phyloP scores from a whole-genome alignment of 2,113 vertebrate genomes.

The Mixornis gularis region DNA sequence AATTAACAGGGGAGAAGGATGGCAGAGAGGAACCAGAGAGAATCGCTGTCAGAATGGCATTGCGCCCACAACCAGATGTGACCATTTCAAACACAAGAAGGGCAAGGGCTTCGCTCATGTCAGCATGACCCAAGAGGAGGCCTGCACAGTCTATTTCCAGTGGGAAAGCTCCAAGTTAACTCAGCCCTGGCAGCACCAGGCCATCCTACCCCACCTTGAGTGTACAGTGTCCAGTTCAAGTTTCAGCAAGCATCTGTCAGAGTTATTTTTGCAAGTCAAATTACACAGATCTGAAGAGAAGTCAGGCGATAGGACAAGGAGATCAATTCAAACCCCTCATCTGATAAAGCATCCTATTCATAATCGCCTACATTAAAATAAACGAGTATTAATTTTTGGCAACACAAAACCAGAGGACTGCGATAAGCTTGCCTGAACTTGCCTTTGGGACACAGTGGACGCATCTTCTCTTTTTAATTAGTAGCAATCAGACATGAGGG shows the following conservation, averaged over 20 bases:
- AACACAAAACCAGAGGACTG: constrained; percentile 53
- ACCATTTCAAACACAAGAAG: neutral
- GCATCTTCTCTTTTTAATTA: constrained; percentile 75
- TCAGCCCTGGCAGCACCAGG: neutral
- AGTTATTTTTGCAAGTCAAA: constrained; percentile 52
- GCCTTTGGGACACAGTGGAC: constrained; percentile 65
- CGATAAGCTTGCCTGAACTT: constrained; percentile 69
- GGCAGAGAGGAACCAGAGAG: neutral
- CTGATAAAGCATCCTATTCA: constrained; percentile 52
- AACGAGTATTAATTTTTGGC: constrained; percentile 63
- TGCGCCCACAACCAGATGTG: accelerated
- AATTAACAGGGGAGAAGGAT: neutral
- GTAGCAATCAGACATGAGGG: constrained; percentile 65
- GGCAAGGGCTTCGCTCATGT: accelerated
- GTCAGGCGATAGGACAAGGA: constrained; percentile 23
- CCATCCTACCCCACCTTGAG: constrained; percentile 10
- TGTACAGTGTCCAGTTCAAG: constrained; percentile 39
- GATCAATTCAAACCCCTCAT: constrained; percentile 54
- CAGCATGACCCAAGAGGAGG: accelerated
- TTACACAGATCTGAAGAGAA: constrained; percentile 42
- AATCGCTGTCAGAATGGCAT: neutral
- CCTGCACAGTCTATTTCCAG: neutral
- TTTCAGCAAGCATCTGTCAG: constrained; percentile 46
- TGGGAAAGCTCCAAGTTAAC: neutral
- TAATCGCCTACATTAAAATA: constrained; percentile 56